Evolutionary conservation across 1,140 invertebrate species (phyloP), one percentile per base, ranked within the genome.

Genomic region (Plectrocnemia conspersa): DNA sequence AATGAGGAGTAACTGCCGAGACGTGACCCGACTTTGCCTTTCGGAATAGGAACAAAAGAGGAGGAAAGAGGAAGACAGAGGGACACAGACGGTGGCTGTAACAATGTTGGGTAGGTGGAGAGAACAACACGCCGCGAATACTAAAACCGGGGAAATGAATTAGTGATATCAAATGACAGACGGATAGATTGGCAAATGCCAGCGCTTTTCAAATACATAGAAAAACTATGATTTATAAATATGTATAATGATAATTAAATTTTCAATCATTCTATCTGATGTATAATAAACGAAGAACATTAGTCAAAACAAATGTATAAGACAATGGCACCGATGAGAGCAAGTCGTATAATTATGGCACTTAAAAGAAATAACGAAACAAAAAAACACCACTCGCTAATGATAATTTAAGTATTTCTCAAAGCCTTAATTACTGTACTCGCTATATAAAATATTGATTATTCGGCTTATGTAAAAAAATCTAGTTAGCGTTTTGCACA

Each of bases 1-100:
- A 60, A 60, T 60, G 58, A 60, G 53, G 53, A 60, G 54, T 60
- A 60, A 60, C 53, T 60, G 54, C 53, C 58, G 6, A 32, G 13
- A 48, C 58, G 58, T 60, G 58, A 42, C 50, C 50, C 13, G 50
- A 44, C 25, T 44, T 29, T 29, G 27, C 11, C 25, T 47, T 9
- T 11, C 29, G 19, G 21, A 13, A 9, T 13, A 13, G 27, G 7
- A 22, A 11, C 19, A 24, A 21, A 6, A 35, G 47, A 44, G 22
- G 25, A 53, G 23, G 45, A 54, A 32, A 53, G 52, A 25, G 13
- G 29, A 1, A 23, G 25, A 19, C 19, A 23, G 35, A 23, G 15
- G n/a, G n/a, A n/a, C n/a, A n/a, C n/a, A 15, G 16, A 21, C 9
- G 21, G 7, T 22, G 16, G 6, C 7, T 42, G 21, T 18, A 47